Evolutionary conservation across 2,888 invertebrate genomes (phyloP), one percentile per base, ranked within the genome.

Genomic region (Drosophila birchii): DNA sequence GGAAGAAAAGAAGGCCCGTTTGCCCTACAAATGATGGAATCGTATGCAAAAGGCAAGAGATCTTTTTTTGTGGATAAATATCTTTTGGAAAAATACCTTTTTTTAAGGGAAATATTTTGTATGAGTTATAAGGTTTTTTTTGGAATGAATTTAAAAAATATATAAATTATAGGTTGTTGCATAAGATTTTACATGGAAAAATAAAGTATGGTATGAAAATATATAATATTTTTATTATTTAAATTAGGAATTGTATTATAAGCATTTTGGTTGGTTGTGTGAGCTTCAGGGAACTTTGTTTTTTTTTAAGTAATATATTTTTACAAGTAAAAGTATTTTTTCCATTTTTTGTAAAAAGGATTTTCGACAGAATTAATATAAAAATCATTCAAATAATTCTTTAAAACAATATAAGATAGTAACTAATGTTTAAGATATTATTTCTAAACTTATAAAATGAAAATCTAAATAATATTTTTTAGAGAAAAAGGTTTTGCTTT

Each of bases 1-100:
- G 29, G 34, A 20, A 51, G n/a, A n/a, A 63, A 63, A 49, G 29
- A 36, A 29, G 49, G 47, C 18, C 54, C 26, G 58, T 29, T 44
- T 59, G 62, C 18, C 62, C 62, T 44, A 62, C 59, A 44, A 59
- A 34, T 26, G 16, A 34, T 44, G 34, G 29, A 26, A 38, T 34
- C 12, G 26, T 20, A 44, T 36, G 39, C 23, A 55, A 39, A 39
- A 39, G 5, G 34, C 8, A 14, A n/a, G 5, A 55, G 36, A 20
- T 20, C 2, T 14, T 12, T 20, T 23, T n/a, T 12, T 23, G 3
- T 20, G 12, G 20, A 18, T 18, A 12, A 14, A n/a, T n/a, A n/a
- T n/a, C n/a, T n/a, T n/a, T 49, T 23, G 14, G 14, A 20, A 20
- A 51, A 53, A 11, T 53, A 53, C 16, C 3, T 34, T 20, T 53